A percentile compares a stretch with the other conserved stretches of the same genome.
These are phyloP conservation scores for Anthoptus insignis DNA, from an alignment of 2,888 invertebrate species.

Conservation along the genomic window DNA sequence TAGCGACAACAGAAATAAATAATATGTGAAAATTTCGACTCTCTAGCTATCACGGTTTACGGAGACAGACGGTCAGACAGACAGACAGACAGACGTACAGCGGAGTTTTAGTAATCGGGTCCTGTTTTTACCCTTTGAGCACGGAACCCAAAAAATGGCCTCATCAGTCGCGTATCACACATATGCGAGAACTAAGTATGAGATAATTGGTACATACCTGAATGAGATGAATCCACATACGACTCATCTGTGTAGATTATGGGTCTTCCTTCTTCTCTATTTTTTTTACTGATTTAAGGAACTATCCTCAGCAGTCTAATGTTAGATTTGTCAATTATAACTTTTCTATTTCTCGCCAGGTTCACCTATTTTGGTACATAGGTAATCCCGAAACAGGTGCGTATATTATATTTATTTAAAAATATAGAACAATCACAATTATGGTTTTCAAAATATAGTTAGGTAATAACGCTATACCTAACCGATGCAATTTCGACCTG, in stretches of 20 bases:
- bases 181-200: background rate
- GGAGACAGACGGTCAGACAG: background rate
- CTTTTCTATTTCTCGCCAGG: no score
- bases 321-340: no score
- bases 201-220: background rate
- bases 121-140: background rate
- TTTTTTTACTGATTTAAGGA: no score
- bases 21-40: background rate
- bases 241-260: no score
- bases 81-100: background rate
- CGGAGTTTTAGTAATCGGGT: background rate
- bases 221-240: conserved; percentile 20
- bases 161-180: background rate
- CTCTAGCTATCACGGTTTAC: background rate
- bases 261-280: conserved; percentile 15
- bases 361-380: no score
- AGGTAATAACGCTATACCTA: no score
- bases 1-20: background rate
- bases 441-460: no score
- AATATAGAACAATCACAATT: no score
- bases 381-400: no score
- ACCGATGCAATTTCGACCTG: no score
- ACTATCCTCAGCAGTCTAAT: no score
- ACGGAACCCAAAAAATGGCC: background rate
- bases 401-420: no score